Base-by-base conservation (phyloP, 2,113 vertebrate species). In the Amblyornis subalaris region DNA sequence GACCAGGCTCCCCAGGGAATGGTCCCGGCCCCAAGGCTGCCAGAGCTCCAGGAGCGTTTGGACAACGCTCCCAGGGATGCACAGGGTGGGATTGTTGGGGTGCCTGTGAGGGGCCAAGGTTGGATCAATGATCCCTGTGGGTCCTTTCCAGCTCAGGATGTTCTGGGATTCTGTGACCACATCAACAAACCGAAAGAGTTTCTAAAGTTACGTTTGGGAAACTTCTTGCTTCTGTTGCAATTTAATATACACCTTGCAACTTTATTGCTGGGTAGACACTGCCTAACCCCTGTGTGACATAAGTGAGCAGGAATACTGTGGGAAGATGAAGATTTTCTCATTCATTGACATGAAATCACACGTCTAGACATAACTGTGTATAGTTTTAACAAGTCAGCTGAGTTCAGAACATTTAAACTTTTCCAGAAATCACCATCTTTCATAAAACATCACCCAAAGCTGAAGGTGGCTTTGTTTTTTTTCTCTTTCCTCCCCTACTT, bases 401-500 rank as follows among this genome's bases (percentile, higher is more conserved):
- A 79, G 65, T 20, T n/a, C 51, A 25, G 7, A 29, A 35, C 35
- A 72, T 28, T 60, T 31, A 23, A 71, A 35, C 53, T 58, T 81
- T 17, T 74, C 51, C 26, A 89, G 53, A 60, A 60, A 60, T 82
- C 0, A 0, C 3, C 24, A 12, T 35, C n/a, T 75, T 61, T 13
- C 62, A 75, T 33, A 48, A 61, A 67, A 60, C 22, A 23, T 10
- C 21, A 23, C 13, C 48, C 36, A 61, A 72, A 85, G 25, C 38
- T 88, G 74, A 65, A 71, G 19, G 11, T 15, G 25, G 7, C 10
- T 47, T 66, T 60, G 20, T 0, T 4, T 24, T 50, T 47, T 42
- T 13, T 8, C 4, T 1, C 20, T 12, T 7, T 5, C 6, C 3
- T 12, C 14, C 8, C 3, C 12, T 0, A 67, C 35, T 18, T 71